Conservation (phyloP, 2,797 vertebrate genomes). For the Naso thynnoides region DNA sequence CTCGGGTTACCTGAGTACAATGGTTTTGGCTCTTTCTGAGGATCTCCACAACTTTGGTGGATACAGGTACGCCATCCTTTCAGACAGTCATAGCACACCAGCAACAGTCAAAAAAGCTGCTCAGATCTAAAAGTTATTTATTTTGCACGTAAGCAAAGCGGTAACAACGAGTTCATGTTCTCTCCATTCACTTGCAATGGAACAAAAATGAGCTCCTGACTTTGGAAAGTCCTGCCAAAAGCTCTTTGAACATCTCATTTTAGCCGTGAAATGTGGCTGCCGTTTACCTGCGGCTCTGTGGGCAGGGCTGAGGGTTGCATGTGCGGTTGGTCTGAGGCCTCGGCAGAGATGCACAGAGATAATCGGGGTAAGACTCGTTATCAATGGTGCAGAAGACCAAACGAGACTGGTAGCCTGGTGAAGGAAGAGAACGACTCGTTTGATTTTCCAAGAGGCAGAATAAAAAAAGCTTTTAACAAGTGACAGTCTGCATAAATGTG, state of each 20-base stretch:
- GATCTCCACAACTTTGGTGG: conserved; percentile 87
- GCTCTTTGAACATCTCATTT: neutral
- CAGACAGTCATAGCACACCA: conserved; percentile 83
- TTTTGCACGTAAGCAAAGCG: neutral
- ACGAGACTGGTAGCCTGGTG: conserved; percentile 92
- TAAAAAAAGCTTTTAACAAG: neutral
- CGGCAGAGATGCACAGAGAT: conserved; percentile 87
- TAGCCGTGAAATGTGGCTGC: neutral
- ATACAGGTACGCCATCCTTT: conserved; percentile 92
- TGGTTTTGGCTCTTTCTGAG: conserved; percentile 73
- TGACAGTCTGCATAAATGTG: neutral
- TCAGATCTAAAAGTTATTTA: neutral
- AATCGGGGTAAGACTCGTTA: conserved; percentile 91
- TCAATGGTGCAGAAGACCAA: conserved; percentile 93
- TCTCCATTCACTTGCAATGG: neutral
- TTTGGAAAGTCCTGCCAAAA: neutral
- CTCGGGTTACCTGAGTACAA: conserved; percentile 88
- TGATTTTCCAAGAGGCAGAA: neutral
- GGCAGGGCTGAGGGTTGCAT: conserved; percentile 91
- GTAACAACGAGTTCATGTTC: neutral
- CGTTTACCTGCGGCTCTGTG: conserved; percentile 88
- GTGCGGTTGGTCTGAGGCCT: conserved; percentile 88
- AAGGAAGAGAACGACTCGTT: neutral
- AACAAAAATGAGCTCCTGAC: neutral
- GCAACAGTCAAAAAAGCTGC: conserved; percentile 58